Percentiles rank a stretch among this genome's conserved stretches.
Conservation (phyloP, 2,888 invertebrate species). For the Volucella inanis region DNA sequence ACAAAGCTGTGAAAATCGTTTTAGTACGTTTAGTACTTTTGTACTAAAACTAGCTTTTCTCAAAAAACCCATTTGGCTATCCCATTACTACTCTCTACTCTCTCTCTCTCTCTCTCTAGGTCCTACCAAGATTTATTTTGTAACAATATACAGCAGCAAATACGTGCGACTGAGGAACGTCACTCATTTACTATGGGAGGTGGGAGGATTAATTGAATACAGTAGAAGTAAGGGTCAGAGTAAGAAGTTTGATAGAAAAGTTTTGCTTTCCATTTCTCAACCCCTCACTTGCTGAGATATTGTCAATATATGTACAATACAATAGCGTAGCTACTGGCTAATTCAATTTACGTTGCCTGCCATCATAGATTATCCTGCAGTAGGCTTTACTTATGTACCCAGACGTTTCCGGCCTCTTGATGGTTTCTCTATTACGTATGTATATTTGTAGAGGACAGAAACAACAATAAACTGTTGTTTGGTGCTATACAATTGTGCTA, state of each 20-base stretch:
- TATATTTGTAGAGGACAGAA: background rate
- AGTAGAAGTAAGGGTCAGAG: slow-evolving; percentile 23
- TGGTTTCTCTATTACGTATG: slow-evolving; percentile 27
- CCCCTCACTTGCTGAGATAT: background rate
- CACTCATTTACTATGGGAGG: background rate
- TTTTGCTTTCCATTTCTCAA: slow-evolving; percentile 11
- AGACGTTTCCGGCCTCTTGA: slow-evolving; percentile 5
- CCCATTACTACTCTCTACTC: too few relatives aligned
- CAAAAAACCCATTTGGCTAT: too few relatives aligned
- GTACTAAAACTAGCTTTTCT: too few relatives aligned
- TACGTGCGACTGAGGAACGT: too few relatives aligned
- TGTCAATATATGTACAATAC: slow-evolving; percentile 8
- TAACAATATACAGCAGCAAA: too few relatives aligned
- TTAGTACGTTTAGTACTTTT: too few relatives aligned
- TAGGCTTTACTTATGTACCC: slow-evolving; percentile 16
- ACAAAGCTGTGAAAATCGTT: too few relatives aligned
- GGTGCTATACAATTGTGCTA: background rate
- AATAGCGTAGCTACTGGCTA: slow-evolving; percentile 27
- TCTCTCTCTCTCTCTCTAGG: too few relatives aligned
- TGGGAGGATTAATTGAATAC: slow-evolving; percentile 49
- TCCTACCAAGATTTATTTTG: too few relatives aligned
- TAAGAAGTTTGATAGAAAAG: slow-evolving; percentile 43
- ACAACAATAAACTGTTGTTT: slow-evolving; percentile 22
- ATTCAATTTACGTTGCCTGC: slow-evolving; percentile 68
- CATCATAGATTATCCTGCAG: slow-evolving; percentile 58